Conservation (phyloP, 2,888 invertebrate species). For the Netelia melanura region DNA sequence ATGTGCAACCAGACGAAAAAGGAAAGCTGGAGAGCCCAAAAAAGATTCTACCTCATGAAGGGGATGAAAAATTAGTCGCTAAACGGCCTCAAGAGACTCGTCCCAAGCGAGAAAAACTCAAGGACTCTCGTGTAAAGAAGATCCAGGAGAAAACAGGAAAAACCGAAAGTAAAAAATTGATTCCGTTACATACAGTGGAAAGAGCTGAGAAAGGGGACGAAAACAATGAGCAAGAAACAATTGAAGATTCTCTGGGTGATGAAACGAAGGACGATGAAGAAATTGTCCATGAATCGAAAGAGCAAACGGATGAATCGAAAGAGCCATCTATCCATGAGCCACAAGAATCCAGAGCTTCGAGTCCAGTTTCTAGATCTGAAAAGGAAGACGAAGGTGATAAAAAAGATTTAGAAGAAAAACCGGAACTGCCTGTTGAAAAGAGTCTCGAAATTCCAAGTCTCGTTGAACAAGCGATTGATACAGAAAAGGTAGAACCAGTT, state of each 20-base stretch:
- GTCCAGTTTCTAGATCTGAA: neutral
- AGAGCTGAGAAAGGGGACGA: neutral
- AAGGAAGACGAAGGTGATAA: neutral
- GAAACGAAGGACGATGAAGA: neutral
- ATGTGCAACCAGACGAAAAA: constrained; percentile 10
- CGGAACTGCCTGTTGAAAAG: neutral
- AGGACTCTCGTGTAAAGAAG: constrained; percentile 32
- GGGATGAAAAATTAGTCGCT: constrained; percentile 38
- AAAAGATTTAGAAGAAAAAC: constrained; percentile 1
- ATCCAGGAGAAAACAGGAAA: constrained; percentile 43
- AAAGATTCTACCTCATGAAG: constrained; percentile 20
- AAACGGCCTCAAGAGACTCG: constrained; percentile 20
- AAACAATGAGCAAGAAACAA: constrained; percentile 4
- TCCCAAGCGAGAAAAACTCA: constrained; percentile 42
- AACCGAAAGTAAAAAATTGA: constrained; percentile 7
- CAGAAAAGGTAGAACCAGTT: constrained; percentile 45
- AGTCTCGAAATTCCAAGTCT: neutral
- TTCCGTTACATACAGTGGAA: constrained; percentile 1
- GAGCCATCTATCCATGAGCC: constrained; percentile 6
- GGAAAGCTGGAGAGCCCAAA: constrained; percentile 14
- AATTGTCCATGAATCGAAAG: neutral
- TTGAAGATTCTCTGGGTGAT: neutral
- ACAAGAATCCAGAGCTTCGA: constrained; percentile 6
- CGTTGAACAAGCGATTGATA: neutral
- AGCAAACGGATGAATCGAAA: neutral